Base-by-base conservation (phyloP, 2,888 invertebrate genomes). In the Protodeltote pygarga region DNA sequence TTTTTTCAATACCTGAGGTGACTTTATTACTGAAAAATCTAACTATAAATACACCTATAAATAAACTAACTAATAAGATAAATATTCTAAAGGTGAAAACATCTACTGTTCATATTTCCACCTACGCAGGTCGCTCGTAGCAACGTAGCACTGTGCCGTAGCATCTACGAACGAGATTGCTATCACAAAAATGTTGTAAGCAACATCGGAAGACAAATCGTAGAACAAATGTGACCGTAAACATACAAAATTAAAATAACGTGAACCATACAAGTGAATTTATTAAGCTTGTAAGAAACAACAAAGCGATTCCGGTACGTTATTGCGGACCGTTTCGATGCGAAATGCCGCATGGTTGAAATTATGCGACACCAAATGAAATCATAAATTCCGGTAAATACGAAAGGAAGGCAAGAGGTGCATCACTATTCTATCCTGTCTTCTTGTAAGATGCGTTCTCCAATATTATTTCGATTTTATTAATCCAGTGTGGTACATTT, bases 331-430 rank as follows among this genome's bases (percentile, higher is more conserved):
- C 78, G 78, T 84, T 83, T 74, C 80, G 73, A 87, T 87, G 80
- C 81, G 81, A 82, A 83, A 79, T 79, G 77, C 73, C 77, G 79
- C 84, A 75, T 77, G 75, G 65, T 74, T 86, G 85, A 88, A 85
- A 86, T n/a, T 87, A 88, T 84, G 87, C 82, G 83, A 83, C 79
- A 79, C 83, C 80, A 89, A 88, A 89, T 89, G 86, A 89, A 89
- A 87, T 84, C 85, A 87, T 89, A 89, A 89, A 89, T 89, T 86
- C 72, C 67, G 61, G 81, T 81, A 80, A 86, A 85, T 81, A 83
- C 71, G 75, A 72, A 54, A 68, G 65, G 77, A 77, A 68, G 69
- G 67, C 68, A 63, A 70, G 55, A 71, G 71, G 77, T 73, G 73
- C 71, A 68, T 68, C 68, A 68, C 63, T 58, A 63, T 65, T 60